These are phyloP conservation scores for Sabatieria punctata DNA, from an alignment of 2,888 invertebrate species.

Conservation along the genomic window DNA sequence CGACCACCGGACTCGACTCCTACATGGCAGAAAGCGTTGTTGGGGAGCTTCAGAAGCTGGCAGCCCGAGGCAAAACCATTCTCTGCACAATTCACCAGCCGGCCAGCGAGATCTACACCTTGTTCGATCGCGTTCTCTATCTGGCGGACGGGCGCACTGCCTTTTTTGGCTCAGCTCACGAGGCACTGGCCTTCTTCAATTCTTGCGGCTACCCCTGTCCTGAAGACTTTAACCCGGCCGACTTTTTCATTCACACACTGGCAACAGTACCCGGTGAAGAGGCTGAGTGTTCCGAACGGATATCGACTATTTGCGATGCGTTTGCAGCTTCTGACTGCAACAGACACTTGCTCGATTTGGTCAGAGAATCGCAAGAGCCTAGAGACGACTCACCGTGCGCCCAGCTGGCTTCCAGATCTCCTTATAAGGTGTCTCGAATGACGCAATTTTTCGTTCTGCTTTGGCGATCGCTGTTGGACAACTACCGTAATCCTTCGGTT, in stretches of 20 bases:
- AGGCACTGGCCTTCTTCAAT: conserved; percentile 34
- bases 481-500: conserved; percentile 69
- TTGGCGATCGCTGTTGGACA: conserved; percentile 76
- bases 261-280: conserved; percentile 70
- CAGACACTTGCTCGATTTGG: too few relatives aligned
- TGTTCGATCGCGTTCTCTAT: conserved; percentile 40
- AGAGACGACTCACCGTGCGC: too few relatives aligned
- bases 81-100: conserved; percentile 32
- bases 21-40: conserved; percentile 90
- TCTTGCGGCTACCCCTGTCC: conserved; percentile 42
- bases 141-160: conserved; percentile 80
- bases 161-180: conserved; percentile 50
- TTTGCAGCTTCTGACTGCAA: conserved; percentile 22
- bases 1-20: conserved; percentile 86
- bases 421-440: conserved; percentile 65
- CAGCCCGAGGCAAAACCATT: conserved; percentile 22
- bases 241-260: conserved; percentile 72
- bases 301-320: conserved; percentile 27
- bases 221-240: conserved; percentile 77
- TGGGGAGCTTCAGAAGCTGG: conserved; percentile 42
- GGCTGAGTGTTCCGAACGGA: conserved; percentile 52
- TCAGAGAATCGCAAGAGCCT: too few relatives aligned
- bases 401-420: too few relatives aligned
- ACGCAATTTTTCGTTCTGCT: conserved; percentile 69
- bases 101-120: conserved; percentile 23